Percentiles rank a stretch among this genome's conserved stretches.
Evolutionary conservation across 2,888 invertebrate genomes (phyloP).

Genomic region (Drosophila pullipes): DNA sequence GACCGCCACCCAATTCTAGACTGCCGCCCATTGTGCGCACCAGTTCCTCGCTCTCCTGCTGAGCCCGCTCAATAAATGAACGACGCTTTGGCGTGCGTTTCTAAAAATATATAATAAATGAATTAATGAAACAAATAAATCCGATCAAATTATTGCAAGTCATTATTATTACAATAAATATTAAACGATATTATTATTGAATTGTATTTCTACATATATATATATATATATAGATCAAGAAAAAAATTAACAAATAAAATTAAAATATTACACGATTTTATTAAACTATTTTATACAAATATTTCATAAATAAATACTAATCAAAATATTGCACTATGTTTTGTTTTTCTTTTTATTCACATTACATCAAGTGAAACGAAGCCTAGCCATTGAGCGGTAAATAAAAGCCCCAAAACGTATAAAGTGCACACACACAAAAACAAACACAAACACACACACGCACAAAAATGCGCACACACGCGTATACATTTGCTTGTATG

Average conservation of each 20-base stretch:
- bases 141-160: background rate
- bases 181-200: background rate
- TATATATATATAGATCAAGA: background rate
- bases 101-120: slow-evolving; percentile 9
- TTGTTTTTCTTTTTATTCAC: background rate
- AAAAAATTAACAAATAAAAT: background rate
- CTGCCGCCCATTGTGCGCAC: slow-evolving; percentile 85
- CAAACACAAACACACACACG: slow-evolving; percentile 12
- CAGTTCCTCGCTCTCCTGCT: slow-evolving; percentile 84
- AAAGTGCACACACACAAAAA: slow-evolving; percentile 18
- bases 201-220: background rate
- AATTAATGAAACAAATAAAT: background rate
- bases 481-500: slow-evolving; percentile 41
- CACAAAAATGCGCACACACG: slow-evolving; percentile 21
- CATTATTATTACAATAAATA: background rate
- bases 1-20: slow-evolving; percentile 83
- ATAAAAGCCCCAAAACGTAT: slow-evolving; percentile 35
- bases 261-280: background rate
- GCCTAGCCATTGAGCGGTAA: slow-evolving; percentile 35
- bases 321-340: background rate
- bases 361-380: slow-evolving; percentile 25
- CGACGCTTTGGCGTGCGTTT: slow-evolving; percentile 85
- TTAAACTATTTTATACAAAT: background rate
- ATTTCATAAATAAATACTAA: background rate
- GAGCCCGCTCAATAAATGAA: slow-evolving; percentile 84